Base-by-base conservation (phyloP, 1,140 invertebrate genomes). In the Acyrthosiphon pisum region DNA sequence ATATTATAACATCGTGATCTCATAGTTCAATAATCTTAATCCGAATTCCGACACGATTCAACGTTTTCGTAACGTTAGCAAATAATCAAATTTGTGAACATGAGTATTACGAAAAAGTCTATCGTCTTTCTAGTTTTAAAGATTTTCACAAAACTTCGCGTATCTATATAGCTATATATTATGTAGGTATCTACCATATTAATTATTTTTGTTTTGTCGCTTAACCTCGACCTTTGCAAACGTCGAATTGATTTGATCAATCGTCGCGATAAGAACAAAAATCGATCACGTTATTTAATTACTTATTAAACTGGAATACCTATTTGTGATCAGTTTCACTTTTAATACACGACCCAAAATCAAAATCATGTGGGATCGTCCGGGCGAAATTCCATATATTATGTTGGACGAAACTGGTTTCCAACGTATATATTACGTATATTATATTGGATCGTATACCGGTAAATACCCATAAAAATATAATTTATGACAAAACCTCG, bases 21-120 rank as follows among this genome's bases (percentile, higher is more conserved):
- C 56, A 68, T 68, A 68, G 89, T 90, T 90, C 88, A 90, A 90
- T 90, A 90, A 90, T 90, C 53, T 20, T 35, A 90, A 60, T 44
- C 11, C 26, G 56, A 68, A 68, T 44, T 68, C 35, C 53, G 18
- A 46, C 56, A 90, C 89, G 53, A 56, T 41, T 89, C 35, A 23
- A 53, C 41, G 56, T 44, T 44, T 68, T 90, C 41, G 89, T 44
- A 60, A 90, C 53, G 56, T 48, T 56, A 14, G 20, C 22, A 56
- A 23, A 76, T 76, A 76, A 86, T 88, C 44, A 14, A 89, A 37
- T 41, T 26, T 41, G 35, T 23, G 30, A 50, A 50, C 86, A 35
- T 50, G 44, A 48, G 18, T 14, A 30, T 41, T 84, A 11, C 20
- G 20, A 18, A 48, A 48, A n/a, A 88, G 30, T 56, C 9, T 14